Evolutionary conservation across 1,140 invertebrate genomes (phyloP).

Genomic region (Diachasma alloeum): DNA sequence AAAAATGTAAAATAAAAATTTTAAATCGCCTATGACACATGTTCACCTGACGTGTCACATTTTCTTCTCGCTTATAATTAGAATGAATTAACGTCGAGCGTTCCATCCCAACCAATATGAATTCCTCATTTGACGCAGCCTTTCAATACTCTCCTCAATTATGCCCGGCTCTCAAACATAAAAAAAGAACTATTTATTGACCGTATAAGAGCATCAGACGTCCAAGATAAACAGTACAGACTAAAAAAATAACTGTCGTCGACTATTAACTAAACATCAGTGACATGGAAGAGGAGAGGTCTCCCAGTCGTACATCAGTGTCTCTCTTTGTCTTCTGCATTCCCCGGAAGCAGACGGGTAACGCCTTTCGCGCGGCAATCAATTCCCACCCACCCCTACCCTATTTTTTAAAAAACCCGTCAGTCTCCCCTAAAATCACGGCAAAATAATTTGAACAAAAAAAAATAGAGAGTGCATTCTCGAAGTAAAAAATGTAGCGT

Average conservation of each 20-base stretch:
- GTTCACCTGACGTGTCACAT: no score
- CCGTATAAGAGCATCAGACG: neutral
- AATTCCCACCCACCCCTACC: neutral
- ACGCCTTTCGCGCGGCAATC: slow-evolving; percentile 13
- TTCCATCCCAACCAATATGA: no score
- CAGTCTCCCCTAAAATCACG: neutral
- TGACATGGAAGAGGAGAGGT: slow-evolving; percentile 54
- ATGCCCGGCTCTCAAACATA: no score
- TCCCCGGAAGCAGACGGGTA: slow-evolving; percentile 22
- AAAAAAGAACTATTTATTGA: neutral
- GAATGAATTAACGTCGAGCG: no score
- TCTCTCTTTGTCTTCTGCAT: slow-evolving; percentile 30
- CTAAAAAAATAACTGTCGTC: neutral
- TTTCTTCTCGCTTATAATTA: no score
- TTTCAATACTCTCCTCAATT: no score
- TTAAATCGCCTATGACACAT: no score
- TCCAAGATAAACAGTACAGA: neutral
- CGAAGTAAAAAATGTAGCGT: neutral
- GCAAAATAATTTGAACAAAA: neutral
- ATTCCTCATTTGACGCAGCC: no score
- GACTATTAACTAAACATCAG: slow-evolving; percentile 56
- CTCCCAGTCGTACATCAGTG: slow-evolving; percentile 48
- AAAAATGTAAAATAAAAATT: no score
- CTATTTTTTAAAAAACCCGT: slow-evolving; percentile 4
- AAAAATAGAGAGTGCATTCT: neutral